These are phyloP conservation scores for Buteo buteo DNA, from an alignment of 2,113 vertebrate species.

Conservation along the genomic window DNA sequence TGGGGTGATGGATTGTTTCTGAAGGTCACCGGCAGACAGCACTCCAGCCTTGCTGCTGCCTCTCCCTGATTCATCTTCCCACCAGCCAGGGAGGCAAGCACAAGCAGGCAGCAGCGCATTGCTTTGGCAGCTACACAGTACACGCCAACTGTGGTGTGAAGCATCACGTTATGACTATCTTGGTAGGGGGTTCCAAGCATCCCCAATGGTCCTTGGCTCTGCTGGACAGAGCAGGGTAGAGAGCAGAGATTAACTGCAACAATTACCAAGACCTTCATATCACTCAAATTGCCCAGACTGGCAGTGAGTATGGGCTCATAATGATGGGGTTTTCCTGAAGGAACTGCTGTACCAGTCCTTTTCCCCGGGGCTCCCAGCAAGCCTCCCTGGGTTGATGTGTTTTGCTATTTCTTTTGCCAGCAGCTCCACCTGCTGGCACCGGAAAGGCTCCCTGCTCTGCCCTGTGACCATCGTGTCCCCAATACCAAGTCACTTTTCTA, in stretches of 20 bases:
- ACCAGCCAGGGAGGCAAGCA: neutral
- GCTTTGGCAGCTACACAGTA: neutral
- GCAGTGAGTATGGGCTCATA: neutral
- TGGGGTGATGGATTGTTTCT: neutral
- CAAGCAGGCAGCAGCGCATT: neutral
- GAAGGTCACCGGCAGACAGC: neutral
- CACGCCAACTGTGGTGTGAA: rapidly evolving
- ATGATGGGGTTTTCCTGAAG: neutral
- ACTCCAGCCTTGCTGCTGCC: neutral
- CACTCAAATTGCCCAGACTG: neutral
- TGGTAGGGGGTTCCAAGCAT: neutral
- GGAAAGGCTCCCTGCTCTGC: neutral
- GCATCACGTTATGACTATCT: rapidly evolving
- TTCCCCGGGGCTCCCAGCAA: neutral
- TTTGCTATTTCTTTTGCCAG: neutral
- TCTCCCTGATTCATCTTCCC: neutral
- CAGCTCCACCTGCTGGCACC: conserved; percentile 57
- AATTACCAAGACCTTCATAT: too few relatives aligned
- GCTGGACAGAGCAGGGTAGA: neutral
- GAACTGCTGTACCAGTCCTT: neutral
- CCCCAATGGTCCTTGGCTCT: neutral
- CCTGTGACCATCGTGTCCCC: neutral
- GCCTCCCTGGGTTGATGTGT: neutral
- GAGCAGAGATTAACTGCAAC: neutral
- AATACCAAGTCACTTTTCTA: rapidly evolving